Conservation (phyloP, 2,888 invertebrate species). For the Phaonia tiefii region DNA sequence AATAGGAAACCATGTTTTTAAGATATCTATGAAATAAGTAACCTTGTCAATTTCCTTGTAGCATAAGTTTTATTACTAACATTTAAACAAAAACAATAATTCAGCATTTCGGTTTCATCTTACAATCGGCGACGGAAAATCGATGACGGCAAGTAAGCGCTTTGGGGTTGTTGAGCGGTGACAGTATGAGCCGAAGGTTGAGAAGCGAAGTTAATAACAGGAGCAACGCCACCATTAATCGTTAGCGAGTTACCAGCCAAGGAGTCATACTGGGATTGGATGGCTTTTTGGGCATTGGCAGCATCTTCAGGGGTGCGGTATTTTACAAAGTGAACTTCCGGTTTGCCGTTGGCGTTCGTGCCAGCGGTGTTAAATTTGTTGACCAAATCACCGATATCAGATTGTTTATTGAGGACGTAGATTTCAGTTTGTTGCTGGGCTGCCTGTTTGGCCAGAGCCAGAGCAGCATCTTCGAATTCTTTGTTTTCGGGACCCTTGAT, state of each 20-base stretch:
- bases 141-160: conserved; percentile 62
- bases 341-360: conserved; percentile 71
- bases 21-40: no score
- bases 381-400: conserved; percentile 73
- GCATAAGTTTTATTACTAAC: no score
- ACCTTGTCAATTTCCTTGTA: no score
- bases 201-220: conserved; percentile 75
- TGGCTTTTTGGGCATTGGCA: conserved; percentile 75
- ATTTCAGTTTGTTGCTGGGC: conserved; percentile 77
- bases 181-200: conserved; percentile 44
- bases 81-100: conserved; percentile 4
- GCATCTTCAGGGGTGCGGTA: conserved; percentile 78
- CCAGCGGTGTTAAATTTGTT: conserved; percentile 74
- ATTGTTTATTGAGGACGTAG: conserved; percentile 77
- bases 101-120: not conserved
- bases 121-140: conserved; percentile 61
- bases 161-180: conserved; percentile 60
- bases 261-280: conserved; percentile 76
- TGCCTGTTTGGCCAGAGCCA: conserved; percentile 73
- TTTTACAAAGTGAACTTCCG: conserved; percentile 78
- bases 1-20: no score
- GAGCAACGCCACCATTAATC: conserved; percentile 75
- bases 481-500: conserved; percentile 77
- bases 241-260: conserved; percentile 73
- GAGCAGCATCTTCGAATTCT: conserved; percentile 74